Evolutionary conservation across 2,888 invertebrate species (phyloP).

Genomic region (Gandaritis pyraliata): DNA sequence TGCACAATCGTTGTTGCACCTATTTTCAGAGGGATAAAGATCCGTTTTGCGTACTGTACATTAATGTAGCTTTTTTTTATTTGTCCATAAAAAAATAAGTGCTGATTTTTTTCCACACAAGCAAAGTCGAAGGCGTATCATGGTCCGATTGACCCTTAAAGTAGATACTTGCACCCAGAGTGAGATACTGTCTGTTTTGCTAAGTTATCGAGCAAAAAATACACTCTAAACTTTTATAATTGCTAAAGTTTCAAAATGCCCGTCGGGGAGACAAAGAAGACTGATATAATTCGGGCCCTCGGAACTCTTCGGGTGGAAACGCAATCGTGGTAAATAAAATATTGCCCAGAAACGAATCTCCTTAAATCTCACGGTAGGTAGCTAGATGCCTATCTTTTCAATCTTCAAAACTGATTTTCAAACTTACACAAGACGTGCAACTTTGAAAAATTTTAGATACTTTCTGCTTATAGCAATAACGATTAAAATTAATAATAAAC

Average conservation of each 20-base stretch:
- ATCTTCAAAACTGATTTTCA: too few relatives aligned
- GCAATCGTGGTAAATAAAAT: conserved; percentile 2
- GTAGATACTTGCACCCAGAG: background rate
- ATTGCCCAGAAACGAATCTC: conserved; percentile 13
- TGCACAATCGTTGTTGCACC: too few relatives aligned
- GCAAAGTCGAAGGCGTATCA: background rate
- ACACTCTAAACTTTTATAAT: conserved; percentile 66
- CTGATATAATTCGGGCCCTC: conserved; percentile 54
- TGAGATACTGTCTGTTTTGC: conserved; percentile 46
- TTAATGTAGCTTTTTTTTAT: too few relatives aligned
- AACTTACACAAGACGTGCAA: too few relatives aligned
- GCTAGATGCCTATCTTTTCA: too few relatives aligned
- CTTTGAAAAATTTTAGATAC: too few relatives aligned
- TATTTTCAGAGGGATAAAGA: too few relatives aligned
- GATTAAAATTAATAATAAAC: too few relatives aligned
- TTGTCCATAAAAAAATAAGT: too few relatives aligned
- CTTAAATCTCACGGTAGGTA: too few relatives aligned
- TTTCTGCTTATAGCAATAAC: too few relatives aligned
- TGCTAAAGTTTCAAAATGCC: conserved; percentile 55
- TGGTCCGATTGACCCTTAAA: background rate
- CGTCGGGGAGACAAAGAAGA: conserved; percentile 44
- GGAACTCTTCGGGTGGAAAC: conserved; percentile 42
- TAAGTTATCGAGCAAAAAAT: conserved; percentile 54
- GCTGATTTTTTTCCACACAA: background rate
- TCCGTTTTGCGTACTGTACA: too few relatives aligned